Conservation (phyloP, 1,140 invertebrate genomes). For the Drosophila bocki region DNA sequence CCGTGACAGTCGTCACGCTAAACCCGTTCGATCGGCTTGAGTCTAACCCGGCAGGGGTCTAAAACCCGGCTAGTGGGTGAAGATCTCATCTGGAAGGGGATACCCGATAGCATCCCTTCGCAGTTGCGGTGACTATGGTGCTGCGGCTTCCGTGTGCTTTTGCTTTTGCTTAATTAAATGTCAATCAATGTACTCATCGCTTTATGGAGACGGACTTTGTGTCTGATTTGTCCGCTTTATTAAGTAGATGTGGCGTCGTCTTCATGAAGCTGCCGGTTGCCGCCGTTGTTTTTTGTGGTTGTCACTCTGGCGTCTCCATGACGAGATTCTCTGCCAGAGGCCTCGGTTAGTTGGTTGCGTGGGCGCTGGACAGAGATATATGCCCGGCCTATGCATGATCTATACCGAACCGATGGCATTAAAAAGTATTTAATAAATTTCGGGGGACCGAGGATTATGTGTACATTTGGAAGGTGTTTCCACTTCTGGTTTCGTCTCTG, state of each 20-base stretch:
- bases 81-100: constrained; percentile 13
- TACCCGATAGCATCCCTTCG: constrained; percentile 9
- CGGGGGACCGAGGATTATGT: constrained; percentile 63
- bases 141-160: constrained; percentile 77
- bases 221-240: constrained; percentile 79
- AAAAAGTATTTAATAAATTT: constrained; percentile 82
- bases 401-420: constrained; percentile 58
- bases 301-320: constrained; percentile 52
- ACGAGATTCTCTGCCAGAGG: constrained; percentile 45
- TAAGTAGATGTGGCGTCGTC: constrained; percentile 63
- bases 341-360: constrained; percentile 54
- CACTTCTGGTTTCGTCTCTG: constrained; percentile 27
- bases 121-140: constrained; percentile 25
- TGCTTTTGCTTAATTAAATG: constrained; percentile 81
- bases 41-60: constrained; percentile 39
- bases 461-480: constrained; percentile 51
- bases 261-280: constrained; percentile 22
- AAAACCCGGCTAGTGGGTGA: constrained; percentile 60
- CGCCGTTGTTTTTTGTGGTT: constrained; percentile 17
- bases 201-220: constrained; percentile 52
- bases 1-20: constrained; percentile 42
- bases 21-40: constrained; percentile 63
- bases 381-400: constrained; percentile 39
- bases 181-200: constrained; percentile 67
- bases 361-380: constrained; percentile 70